Conservation (phyloP, 2,888 invertebrate species). For the Chironomus tentans region DNA sequence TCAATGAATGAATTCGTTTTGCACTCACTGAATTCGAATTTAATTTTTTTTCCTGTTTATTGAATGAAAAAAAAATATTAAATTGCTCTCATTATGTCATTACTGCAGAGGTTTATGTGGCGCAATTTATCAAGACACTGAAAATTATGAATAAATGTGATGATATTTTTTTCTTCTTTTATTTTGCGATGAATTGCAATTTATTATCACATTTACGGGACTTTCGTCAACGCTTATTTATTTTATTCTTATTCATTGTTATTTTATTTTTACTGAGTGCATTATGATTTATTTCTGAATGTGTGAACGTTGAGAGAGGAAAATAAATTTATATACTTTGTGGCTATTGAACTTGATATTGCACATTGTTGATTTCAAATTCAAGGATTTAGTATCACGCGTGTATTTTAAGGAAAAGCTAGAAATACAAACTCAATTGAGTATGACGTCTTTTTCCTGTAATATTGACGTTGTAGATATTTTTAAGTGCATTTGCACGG, state of each 20-base stretch:
- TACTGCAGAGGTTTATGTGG: background rate
- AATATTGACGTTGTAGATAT: background rate
- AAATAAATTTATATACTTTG: background rate
- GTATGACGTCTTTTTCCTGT: background rate
- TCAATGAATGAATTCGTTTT: background rate
- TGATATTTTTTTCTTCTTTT: background rate
- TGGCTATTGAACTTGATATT: conserved; percentile 1
- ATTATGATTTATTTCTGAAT: background rate
- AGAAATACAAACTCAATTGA: background rate
- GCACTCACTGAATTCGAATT: background rate
- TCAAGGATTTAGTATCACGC: conserved; percentile 3
- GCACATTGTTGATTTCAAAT: background rate
- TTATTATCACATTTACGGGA: background rate
- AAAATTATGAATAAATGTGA: background rate
- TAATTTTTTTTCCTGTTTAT: background rate
- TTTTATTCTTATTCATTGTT: background rate
- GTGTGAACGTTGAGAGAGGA: background rate
- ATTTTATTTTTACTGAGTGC: background rate
- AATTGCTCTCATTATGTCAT: background rate
- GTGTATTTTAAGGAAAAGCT: background rate
- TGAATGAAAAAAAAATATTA: background rate
- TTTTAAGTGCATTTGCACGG: background rate
- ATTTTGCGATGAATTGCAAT: background rate
- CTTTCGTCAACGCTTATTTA: background rate
- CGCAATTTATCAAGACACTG: background rate